Evolutionary conservation across 2,113 vertebrate species (phyloP).

Genomic region (Ophiodon elongatus): DNA sequence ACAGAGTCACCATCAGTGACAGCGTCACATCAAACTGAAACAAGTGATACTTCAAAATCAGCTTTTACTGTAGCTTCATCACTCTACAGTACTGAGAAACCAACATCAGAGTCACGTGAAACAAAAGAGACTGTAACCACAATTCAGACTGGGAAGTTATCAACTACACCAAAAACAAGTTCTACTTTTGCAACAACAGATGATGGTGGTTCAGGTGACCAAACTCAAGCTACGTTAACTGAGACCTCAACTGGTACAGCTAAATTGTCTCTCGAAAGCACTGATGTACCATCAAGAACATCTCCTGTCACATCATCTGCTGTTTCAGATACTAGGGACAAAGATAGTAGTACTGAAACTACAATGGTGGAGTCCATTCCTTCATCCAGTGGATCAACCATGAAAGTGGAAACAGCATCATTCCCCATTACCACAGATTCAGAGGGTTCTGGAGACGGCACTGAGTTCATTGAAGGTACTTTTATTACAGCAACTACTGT

Average conservation of each 20-base stretch:
- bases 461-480: too few relatives aligned
- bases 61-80: not conserved
- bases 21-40: not conserved
- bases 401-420: too few relatives aligned
- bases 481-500: not conserved
- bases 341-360: too few relatives aligned
- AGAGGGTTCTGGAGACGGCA: too few relatives aligned
- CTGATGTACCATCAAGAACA: constrained; percentile 5
- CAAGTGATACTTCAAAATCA: not conserved
- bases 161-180: not conserved
- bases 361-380: not conserved
- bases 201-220: not conserved
- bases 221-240: not conserved
- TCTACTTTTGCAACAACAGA: not conserved
- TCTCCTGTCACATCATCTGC: not conserved
- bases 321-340: too few relatives aligned
- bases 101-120: constrained; percentile 12
- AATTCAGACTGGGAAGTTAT: not conserved
- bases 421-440: too few relatives aligned
- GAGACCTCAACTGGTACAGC: not conserved
- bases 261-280: not conserved
- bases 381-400: not conserved
- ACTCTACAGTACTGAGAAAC: constrained; percentile 6
- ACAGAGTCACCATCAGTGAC: not conserved
- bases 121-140: not conserved